Base-by-base conservation (phyloP, 1,140 invertebrate species). In the Drosophila eugracilis region DNA sequence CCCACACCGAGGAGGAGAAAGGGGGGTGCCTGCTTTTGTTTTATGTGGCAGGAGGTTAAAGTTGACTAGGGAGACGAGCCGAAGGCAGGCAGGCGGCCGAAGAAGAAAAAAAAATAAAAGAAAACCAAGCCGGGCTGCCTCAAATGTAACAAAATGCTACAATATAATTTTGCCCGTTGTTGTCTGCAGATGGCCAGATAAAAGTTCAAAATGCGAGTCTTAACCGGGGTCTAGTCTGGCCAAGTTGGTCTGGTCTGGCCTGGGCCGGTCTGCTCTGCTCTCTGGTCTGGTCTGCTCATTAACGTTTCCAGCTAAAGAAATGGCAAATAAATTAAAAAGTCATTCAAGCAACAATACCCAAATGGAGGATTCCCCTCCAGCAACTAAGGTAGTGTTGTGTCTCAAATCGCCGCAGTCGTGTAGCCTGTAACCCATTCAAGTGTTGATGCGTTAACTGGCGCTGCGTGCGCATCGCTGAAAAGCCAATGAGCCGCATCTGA, bases 251-350 rank as follows among this genome's bases (percentile, higher is more conserved):
- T 32, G 49, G 30, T 39, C 50, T 32, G 59, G 21, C 15, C 22
- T 26, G 22, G 36, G 12, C 19, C 17, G 19, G 60, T 5, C 28
- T 14, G 55, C 12, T 15, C 28, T 34, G 50, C 15, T 19, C 15
- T 19, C 53, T 36, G 59, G 47, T 34, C 50, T 45, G 60, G 63
- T 45, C 41, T 83, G 78, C 79, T 83, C 79, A 83, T 83, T 83
- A 83, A 83, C 79, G 79, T 78, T 74, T 62, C 78, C 69, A 75
- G 79, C 79, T n/a, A 81, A 83, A 86, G 81, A 86, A 86, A 86
- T 86, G 81, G 81, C 81, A 88, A 86, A 86, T 88, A 88, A 86
- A 88, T 88, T 86, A 81, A 86, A 86, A 86, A 86, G 81, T 83
- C 81, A 86, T 86, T 86, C 81, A 83, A 83, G 78, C 83, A 86